phyloP scores from a whole-genome alignment of 1,140 invertebrate species.

The Babylonia areolata region DNA sequence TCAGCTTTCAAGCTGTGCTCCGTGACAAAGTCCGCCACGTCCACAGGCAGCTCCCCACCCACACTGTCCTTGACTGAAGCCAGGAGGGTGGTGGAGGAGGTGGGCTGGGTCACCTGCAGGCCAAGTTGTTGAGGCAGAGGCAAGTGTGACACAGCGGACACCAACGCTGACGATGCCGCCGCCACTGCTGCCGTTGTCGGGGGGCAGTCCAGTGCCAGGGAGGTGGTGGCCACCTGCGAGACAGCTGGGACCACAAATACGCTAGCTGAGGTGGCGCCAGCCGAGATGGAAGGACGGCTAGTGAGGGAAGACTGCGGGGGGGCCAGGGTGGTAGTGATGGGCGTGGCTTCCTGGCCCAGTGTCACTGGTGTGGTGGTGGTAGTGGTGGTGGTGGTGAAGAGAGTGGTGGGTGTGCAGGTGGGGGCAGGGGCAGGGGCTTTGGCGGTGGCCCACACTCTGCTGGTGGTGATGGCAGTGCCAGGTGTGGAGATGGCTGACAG shows the following conservation, averaged over 20 bases:
- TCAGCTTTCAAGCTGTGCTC: constrained; percentile 35
- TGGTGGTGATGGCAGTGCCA: neutral
- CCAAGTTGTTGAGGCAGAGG: too few relatives aligned
- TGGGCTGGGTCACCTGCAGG: neutral
- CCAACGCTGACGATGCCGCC: neutral
- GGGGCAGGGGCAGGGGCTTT: neutral
- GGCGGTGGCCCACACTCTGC: neutral
- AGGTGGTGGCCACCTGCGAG: neutral
- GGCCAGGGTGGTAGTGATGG: neutral
- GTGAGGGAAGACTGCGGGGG: neutral
- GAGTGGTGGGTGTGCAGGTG: neutral
- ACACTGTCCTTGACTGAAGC: neutral
- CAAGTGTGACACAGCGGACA: neutral
- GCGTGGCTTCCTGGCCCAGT: neutral
- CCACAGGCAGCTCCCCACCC: constrained; percentile 53
- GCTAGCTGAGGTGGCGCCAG: neutral
- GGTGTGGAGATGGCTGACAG: constrained; percentile 21
- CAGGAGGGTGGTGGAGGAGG: too few relatives aligned
- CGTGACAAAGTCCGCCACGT: constrained; percentile 63
- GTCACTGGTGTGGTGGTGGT: neutral
- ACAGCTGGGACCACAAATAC: neutral
- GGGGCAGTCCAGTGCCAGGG: neutral
- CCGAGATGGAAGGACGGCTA: neutral
- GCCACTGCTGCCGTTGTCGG: neutral
- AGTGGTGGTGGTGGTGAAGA: neutral